A percentile compares a stretch with the other conserved stretches of the same genome.
Conservation (phyloP, 2,113 vertebrate species). For the Odontophorus gujanensis region DNA sequence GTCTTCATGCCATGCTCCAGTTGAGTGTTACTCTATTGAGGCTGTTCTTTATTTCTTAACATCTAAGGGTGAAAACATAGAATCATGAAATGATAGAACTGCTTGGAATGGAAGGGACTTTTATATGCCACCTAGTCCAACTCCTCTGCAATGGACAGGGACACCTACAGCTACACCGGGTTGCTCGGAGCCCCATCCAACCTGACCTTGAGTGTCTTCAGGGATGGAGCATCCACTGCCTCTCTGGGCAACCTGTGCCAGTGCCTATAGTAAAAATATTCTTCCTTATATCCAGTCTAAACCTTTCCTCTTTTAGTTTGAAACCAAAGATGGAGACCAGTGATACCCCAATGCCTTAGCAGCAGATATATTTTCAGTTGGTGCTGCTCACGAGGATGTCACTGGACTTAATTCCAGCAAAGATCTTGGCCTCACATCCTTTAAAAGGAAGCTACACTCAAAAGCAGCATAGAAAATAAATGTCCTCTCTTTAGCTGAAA, state of each 20-base stretch:
- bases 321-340: neutral
- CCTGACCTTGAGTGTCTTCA: too few species aligned
- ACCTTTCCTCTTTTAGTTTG: too few species aligned
- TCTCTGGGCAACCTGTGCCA: too few species aligned
- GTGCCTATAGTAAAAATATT: too few species aligned
- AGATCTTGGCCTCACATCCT: fast-evolving
- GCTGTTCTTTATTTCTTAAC: neutral
- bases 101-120: too few species aligned
- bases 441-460: neutral
- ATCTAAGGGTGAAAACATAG: neutral
- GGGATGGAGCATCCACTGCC: too few species aligned
- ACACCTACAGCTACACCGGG: too few species aligned
- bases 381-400: neutral
- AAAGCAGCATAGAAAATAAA: neutral
- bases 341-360: neutral
- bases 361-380: neutral
- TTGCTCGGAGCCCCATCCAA: too few species aligned
- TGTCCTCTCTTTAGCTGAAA: neutral
- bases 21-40: neutral
- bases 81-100: too few species aligned
- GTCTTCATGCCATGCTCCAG: neutral
- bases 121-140: too few species aligned
- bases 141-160: too few species aligned
- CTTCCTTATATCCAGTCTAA: too few species aligned
- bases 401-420: neutral